Evolutionary conservation across 2,888 invertebrate genomes (phyloP), one percentile per base, ranked within the genome.

Genomic region (Mesorhabditis spiculigera): DNA sequence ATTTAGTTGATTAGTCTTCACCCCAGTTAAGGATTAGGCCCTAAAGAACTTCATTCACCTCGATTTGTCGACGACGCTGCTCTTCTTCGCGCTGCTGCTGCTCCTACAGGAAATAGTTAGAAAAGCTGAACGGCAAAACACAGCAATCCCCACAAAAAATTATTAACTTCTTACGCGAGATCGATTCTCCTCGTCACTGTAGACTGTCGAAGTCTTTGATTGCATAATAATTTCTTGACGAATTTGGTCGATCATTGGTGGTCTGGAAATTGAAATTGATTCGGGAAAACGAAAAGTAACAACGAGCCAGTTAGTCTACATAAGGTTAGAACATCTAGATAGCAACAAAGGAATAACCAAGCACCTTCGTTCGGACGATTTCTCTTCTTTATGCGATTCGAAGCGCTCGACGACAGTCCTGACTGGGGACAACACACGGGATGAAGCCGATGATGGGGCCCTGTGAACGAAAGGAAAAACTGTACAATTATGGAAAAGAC

Each of bases 101-200:
- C n/a, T 50, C 58, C 58, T 50, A 50, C n/a, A 50, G n/a, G 8
- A 28, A 28, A 28, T 28, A 28, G 28, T 28, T 28, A 28, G 28
- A 28, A 28, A 28, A 28, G 28, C 28, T 28, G 28, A 28, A 28
- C 28, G 28, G 28, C 28, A 28, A 28, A 28, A 28, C 28, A 28
- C 28, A 28, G 28, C 28, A 28, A 28, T 28, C 28, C 28, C 28
- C 28, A 28, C 28, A 28, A 28, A 28, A 28, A 28, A 28, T 28
- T 28, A 28, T 28, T 28, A 28, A 28, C 3, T 28, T 28, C 28
- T 28, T n/a, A 50, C 58, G 10, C 58, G 8, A n/a, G 58, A 13
- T 50, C 58, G 58, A 50, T n/a, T 50, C 58, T 50, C 58, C 58
- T 50, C 58, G n/a, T 50, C 58, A n/a, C 58, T 50, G 58, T 50